phyloP scores from a whole-genome alignment of 2,113 vertebrate genomes.

The Tachysurus fulvidraco region DNA sequence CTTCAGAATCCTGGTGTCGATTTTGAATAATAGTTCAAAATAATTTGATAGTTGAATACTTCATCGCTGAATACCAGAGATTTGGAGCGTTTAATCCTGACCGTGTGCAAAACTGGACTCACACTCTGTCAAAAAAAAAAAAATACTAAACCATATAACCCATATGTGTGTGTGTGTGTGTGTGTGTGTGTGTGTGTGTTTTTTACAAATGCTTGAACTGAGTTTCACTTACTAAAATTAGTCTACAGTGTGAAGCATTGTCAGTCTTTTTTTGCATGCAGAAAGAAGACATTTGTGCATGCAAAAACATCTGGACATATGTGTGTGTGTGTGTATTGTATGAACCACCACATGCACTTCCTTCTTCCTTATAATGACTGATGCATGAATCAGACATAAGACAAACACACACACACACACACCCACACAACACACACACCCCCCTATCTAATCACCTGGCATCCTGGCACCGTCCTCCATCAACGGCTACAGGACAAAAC shows the following conservation, averaged over 20 bases:
- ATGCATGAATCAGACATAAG: not conserved
- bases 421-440: too few relatives aligned
- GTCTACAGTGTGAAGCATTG: not conserved
- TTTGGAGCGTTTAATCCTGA: not conserved
- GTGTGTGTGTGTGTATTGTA: not conserved
- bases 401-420: not conserved
- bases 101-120: too few relatives aligned
- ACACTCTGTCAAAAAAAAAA: too few relatives aligned
- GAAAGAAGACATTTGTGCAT: not conserved
- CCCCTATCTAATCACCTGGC: not conserved
- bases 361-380: not conserved
- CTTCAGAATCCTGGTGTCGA: too few relatives aligned
- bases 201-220: not conserved
- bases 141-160: too few relatives aligned
- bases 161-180: too few relatives aligned
- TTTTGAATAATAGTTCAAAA: too few relatives aligned
- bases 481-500: not conserved
- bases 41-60: too few relatives aligned
- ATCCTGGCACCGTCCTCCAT: not conserved
- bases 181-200: not conserved
- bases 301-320: not conserved
- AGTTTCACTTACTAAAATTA: not conserved
- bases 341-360: not conserved
- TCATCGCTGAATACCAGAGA: not conserved
- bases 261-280: not conserved